These are phyloP conservation scores for Trypoxylus dichotomus DNA, from an alignment of 1,140 invertebrate genomes.

Conservation along the genomic window DNA sequence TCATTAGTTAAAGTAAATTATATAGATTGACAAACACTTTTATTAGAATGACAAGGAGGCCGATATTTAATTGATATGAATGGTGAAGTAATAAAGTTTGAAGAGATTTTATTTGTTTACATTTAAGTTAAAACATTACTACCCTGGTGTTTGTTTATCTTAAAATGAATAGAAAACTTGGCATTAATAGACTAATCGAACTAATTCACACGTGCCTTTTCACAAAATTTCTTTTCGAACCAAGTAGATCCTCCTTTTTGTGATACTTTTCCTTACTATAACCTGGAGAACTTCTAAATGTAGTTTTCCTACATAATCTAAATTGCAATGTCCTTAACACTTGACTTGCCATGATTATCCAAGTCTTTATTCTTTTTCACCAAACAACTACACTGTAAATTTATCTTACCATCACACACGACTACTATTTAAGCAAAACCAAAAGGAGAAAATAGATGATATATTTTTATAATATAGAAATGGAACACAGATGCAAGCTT, in stretches of 20 bases:
- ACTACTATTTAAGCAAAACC: not conserved
- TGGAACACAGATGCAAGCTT: slow-evolving; percentile 8
- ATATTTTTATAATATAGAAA: not conserved
- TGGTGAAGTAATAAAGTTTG: no score
- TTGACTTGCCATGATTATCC: no score
- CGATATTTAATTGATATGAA: no score
- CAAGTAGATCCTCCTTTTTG: not conserved
- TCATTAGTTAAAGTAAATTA: no score
- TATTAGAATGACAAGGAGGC: no score
- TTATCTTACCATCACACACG: not conserved
- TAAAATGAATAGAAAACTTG: no score
- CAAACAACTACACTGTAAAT: not conserved
- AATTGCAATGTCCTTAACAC: no score
- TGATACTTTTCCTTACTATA: not conserved
- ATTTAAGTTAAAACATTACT: not conserved
- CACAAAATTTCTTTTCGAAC: not conserved
- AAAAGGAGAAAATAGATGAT: not conserved
- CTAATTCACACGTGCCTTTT: not conserved
- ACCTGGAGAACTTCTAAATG: no score
- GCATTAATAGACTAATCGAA: no score
- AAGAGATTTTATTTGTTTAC: no score
- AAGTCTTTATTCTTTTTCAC: not conserved
- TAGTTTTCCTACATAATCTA: no score
- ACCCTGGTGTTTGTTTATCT: not conserved
- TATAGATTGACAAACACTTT: no score